These are phyloP conservation scores for Notechis scutatus DNA, from an alignment of 2,113 vertebrate species.

Conservation along the genomic window DNA sequence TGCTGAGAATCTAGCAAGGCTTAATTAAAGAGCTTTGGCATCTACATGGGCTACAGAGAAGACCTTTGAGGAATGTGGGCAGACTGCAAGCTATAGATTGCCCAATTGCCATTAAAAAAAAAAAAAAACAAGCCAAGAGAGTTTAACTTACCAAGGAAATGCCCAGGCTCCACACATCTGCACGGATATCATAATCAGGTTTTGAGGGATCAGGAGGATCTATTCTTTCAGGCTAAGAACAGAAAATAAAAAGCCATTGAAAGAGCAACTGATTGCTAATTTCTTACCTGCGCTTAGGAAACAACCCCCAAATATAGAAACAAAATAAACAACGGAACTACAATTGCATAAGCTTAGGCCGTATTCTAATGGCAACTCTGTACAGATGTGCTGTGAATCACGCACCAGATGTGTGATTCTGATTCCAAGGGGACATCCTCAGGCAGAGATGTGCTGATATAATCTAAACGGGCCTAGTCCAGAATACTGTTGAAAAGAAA, in stretches of 20 bases:
- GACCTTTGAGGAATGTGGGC: too few relatives aligned
- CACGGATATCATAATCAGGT: conserved; percentile 93
- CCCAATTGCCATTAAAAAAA: not conserved
- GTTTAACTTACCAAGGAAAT: conserved; percentile 82
- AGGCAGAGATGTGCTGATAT: not conserved
- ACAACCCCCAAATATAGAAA: not conserved
- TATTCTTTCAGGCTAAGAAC: conserved; percentile 86
- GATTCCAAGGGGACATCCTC: not conserved
- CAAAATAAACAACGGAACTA: not conserved
- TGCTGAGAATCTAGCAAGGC: not conserved
- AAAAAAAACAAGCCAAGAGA: not conserved
- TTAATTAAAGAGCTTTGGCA: not conserved
- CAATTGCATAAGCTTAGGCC: too few relatives aligned
- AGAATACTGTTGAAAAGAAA: not conserved
- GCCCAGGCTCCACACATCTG: conserved; percentile 93
- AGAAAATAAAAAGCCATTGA: not conserved
- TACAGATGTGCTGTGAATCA: not conserved
- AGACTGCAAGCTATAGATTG: not conserved
- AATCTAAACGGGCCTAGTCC: not conserved
- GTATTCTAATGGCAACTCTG: not conserved
- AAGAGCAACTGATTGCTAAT: not conserved
- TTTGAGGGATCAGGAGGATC: conserved; percentile 93
- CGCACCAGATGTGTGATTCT: not conserved
- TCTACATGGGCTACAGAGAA: not conserved
- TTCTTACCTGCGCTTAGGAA: not conserved